These are phyloP conservation scores for Ormyrus nitidulus DNA, from an alignment of 2,888 invertebrate species.

Conservation along the genomic window DNA sequence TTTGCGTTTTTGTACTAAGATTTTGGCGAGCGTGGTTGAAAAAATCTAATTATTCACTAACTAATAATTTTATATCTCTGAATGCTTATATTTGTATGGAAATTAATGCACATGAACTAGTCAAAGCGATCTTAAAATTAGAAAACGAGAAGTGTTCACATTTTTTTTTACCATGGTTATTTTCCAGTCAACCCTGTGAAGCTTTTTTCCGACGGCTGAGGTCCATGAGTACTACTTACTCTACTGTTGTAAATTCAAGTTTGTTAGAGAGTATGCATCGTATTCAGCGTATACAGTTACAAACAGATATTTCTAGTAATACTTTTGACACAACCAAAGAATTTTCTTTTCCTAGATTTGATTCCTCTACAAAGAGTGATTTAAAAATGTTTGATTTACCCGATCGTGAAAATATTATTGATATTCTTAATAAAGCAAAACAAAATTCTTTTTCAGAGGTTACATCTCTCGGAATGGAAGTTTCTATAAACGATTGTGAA, in stretches of 20 bases:
- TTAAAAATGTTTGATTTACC: neutral
- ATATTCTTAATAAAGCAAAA: neutral
- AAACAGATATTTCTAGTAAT: slow-evolving; percentile 13
- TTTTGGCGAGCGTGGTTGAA: slow-evolving; percentile 59
- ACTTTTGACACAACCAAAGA: slow-evolving; percentile 6
- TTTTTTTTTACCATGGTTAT: too few relatives aligned
- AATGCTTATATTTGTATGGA: slow-evolving; percentile 37
- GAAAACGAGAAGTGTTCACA: too few relatives aligned
- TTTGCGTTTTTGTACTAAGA: slow-evolving; percentile 45
- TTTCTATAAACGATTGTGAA: neutral
- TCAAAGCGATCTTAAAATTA: too few relatives aligned
- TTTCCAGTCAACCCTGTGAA: too few relatives aligned
- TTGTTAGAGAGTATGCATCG: slow-evolving; percentile 54
- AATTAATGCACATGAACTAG: too few relatives aligned
- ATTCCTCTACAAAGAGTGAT: neutral
- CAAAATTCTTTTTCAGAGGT: neutral
- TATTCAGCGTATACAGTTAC: slow-evolving; percentile 52
- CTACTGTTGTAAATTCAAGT: slow-evolving; percentile 54
- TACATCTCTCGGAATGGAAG: neutral
- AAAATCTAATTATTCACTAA: slow-evolving; percentile 54
- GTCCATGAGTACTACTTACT: slow-evolving; percentile 40
- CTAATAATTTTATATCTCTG: slow-evolving; percentile 59
- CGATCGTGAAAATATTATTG: neutral
- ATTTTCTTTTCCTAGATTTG: slow-evolving; percentile 9
- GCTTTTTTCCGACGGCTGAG: too few relatives aligned